These are phyloP conservation scores for Myiotriccus ornatus DNA, from an alignment of 2,797 vertebrate genomes.

Conservation along the genomic window DNA sequence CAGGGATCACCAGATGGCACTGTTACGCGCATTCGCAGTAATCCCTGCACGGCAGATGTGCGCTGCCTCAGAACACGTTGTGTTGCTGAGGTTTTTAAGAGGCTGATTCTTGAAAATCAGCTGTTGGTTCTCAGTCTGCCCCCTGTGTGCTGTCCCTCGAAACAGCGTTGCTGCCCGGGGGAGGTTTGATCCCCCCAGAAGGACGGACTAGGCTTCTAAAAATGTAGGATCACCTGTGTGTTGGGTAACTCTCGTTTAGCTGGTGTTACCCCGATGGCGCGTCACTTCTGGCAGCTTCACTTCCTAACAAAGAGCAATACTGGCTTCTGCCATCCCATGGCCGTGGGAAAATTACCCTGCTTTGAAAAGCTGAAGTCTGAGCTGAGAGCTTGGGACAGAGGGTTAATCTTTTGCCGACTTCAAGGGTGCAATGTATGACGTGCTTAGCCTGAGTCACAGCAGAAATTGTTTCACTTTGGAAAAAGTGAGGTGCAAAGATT, in stretches of 20 bases:
- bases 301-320: not conserved
- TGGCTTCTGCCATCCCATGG: not conserved
- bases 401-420: not conserved
- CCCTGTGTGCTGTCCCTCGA: not conserved
- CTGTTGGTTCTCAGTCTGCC: not conserved
- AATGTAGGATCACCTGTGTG: too few species aligned
- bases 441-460: not conserved
- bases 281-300: not conserved
- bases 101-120: not conserved
- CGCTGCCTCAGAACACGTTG: accelerated
- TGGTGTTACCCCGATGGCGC: not conserved
- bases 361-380: not conserved
- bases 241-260: not conserved
- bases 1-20: conserved; percentile 7
- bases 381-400: not conserved
- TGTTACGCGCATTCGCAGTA: not conserved
- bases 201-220: not conserved
- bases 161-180: not conserved
- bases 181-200: not conserved
- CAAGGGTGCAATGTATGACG: not conserved
- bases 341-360: not conserved
- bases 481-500: not conserved
- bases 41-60: not conserved
- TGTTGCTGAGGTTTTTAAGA: not conserved
- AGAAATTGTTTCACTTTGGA: conserved; percentile 15